Conservation (phyloP, 2,888 invertebrate species). For the Eilema depressum region DNA sequence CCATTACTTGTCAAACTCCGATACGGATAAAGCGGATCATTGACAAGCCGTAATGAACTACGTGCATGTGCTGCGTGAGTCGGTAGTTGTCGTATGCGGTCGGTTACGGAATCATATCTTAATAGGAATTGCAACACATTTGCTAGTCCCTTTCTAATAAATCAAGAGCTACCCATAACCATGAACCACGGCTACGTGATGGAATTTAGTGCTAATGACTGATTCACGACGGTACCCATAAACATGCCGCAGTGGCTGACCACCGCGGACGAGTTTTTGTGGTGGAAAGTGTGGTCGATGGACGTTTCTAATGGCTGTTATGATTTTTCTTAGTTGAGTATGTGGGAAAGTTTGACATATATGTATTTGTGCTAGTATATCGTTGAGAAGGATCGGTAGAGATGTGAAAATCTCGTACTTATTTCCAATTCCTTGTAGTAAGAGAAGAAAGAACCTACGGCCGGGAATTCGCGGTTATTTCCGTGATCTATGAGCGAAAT, state of each 20-base stretch:
- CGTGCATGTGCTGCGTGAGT: too few relatives aligned
- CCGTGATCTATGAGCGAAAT: too few relatives aligned
- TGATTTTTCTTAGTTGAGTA: conserved; percentile 28
- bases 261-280: conserved; percentile 44
- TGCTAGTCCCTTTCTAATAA: conserved; percentile 1
- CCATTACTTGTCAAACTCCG: too few relatives aligned
- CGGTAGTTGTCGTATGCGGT: too few relatives aligned
- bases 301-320: conserved; percentile 43
- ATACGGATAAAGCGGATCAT: too few relatives aligned
- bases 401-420: background rate
- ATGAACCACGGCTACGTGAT: conserved; percentile 33
- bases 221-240: conserved; percentile 42
- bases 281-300: conserved; percentile 46
- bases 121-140: background rate
- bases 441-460: too few relatives aligned
- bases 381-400: background rate
- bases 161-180: conserved; percentile 29
- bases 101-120: too few relatives aligned
- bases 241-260: conserved; percentile 32
- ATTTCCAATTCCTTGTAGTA: too few relatives aligned
- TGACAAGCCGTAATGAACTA: too few relatives aligned
- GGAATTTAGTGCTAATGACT: conserved; percentile 38
- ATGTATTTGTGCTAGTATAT: background rate
- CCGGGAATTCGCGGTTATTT: too few relatives aligned
- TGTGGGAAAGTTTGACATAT: conserved; percentile 27